Evolutionary conservation across 2,797 vertebrate genomes (phyloP).

Genomic region (Morus bassanus): DNA sequence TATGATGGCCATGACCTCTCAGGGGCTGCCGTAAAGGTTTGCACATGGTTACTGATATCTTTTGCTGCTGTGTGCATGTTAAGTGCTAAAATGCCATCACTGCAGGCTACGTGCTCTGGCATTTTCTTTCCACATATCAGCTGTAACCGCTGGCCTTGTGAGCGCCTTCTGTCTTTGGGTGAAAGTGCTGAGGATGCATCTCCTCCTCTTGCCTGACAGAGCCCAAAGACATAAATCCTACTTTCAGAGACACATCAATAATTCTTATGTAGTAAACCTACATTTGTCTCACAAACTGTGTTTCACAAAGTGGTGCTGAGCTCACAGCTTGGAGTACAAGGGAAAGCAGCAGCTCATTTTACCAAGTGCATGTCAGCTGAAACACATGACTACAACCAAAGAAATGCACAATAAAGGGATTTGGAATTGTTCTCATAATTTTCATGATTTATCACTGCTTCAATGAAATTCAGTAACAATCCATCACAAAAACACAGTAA

Average conservation of each 20-base stretch:
- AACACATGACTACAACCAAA: neutral
- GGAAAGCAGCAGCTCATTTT: neutral
- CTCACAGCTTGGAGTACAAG: neutral
- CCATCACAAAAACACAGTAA: neutral
- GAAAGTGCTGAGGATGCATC: neutral
- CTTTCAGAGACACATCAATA: neutral
- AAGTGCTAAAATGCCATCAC: neutral
- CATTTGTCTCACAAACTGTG: neutral
- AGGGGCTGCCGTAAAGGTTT: neutral
- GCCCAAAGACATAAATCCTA: neutral
- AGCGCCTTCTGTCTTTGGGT: neutral
- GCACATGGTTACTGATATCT: neutral
- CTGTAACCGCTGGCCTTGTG: fast-evolving
- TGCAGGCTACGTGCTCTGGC: neutral
- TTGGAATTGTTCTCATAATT: neutral
- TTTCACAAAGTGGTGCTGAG: neutral
- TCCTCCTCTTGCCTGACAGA: neutral
- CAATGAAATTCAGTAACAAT: neutral
- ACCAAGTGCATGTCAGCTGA: neutral
- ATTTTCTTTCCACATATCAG: neutral
- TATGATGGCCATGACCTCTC: neutral
- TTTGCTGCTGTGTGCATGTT: neutral
- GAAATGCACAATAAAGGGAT: neutral
- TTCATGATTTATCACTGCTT: neutral
- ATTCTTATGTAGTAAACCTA: neutral